These are phyloP conservation scores for Acestrorhynchus altus DNA, from an alignment of 2,797 vertebrate species.

Conservation along the genomic window DNA sequence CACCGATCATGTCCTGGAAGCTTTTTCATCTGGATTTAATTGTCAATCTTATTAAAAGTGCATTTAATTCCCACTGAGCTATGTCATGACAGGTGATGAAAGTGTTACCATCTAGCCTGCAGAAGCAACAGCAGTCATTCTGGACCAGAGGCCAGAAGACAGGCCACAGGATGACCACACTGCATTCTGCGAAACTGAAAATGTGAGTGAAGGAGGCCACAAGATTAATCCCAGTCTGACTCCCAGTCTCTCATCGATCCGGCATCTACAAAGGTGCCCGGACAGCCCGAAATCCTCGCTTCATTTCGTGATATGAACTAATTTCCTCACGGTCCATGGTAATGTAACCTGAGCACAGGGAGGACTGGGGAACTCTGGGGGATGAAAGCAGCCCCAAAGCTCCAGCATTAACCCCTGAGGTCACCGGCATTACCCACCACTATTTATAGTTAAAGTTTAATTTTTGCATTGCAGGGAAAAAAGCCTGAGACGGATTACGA, in stretches of 20 bases:
- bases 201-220: background rate
- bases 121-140: background rate
- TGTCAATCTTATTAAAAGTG: conserved; percentile 68
- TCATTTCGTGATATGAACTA: conserved; percentile 84
- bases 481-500: conserved; percentile 76
- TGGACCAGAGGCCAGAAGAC: background rate
- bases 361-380: conserved; percentile 71
- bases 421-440: conserved; percentile 82
- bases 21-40: conserved; percentile 80
- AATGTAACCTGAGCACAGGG: conserved; percentile 78
- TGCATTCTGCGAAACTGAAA: conserved; percentile 61
- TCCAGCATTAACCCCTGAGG: conserved; percentile 80
- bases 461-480: conserved; percentile 75
- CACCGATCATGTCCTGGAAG: conserved; percentile 59
- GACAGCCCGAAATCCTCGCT: conserved; percentile 76
- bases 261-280: conserved; percentile 76
- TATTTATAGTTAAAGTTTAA: conserved; percentile 84
- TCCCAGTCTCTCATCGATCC: conserved; percentile 66
- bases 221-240: conserved; percentile 68
- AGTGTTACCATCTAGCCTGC: conserved; percentile 57
- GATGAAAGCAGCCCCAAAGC: conserved; percentile 81
- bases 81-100: conserved; percentile 73
- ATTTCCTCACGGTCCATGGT: conserved; percentile 80
- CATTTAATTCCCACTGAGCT: conserved; percentile 55
- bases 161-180: conserved; percentile 58